These are phyloP conservation scores for Erinaceus europaeus DNA, from an alignment of 2,113 vertebrate species.

Conservation along the genomic window DNA sequence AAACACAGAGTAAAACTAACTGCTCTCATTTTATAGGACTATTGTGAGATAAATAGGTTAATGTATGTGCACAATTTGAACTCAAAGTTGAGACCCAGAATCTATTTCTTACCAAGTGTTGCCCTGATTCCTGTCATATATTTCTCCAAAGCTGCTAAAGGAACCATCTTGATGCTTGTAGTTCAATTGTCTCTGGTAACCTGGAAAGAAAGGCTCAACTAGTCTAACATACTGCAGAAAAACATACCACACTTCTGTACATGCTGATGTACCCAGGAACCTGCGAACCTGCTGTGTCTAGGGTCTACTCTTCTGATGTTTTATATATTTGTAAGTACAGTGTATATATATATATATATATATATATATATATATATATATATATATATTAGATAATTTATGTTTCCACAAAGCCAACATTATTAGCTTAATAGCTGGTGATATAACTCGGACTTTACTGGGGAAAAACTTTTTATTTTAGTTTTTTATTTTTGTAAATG, in stretches of 20 bases:
- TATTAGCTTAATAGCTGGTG: neutral
- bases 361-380: no score
- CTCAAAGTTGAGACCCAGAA: neutral
- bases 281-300: neutral
- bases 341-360: no score
- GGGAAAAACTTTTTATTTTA: neutral
- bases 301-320: neutral
- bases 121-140: constrained; percentile 58
- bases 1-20: no score
- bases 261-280: neutral
- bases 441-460: neutral
- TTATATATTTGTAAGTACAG: neutral
- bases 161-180: constrained; percentile 86
- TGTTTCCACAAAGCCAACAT: neutral
- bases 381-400: neutral
- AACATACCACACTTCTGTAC: neutral
- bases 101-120: constrained; percentile 90
- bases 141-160: constrained; percentile 90
- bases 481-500: neutral
- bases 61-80: neutral
- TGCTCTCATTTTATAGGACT: neutral
- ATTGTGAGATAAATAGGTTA: neutral
- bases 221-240: neutral
- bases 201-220: constrained; percentile 71
- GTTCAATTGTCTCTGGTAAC: constrained; percentile 90